A percentile compares a stretch with the other conserved stretches of the same genome.
Conservation (phyloP, 1,140 invertebrate species). For the Papilio machaon region DNA sequence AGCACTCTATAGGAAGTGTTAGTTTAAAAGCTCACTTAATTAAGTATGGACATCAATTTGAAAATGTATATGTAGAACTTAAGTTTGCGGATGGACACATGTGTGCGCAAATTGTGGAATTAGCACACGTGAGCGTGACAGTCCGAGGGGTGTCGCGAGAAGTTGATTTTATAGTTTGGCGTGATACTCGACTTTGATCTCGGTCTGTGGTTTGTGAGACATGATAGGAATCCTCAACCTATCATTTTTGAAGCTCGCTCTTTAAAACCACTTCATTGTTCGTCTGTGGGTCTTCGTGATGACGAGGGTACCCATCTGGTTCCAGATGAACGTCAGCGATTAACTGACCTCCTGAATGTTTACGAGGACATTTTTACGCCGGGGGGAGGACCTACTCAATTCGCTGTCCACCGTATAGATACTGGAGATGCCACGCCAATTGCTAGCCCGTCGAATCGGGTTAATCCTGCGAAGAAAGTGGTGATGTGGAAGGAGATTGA, state of each 20-base stretch:
- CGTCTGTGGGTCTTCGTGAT: too few species aligned
- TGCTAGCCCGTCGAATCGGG: not conserved
- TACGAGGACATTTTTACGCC: slow-evolving; percentile 36
- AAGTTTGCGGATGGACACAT: slow-evolving; percentile 37
- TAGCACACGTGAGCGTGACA: slow-evolving; percentile 38
- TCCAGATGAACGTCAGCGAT: slow-evolving; percentile 10
- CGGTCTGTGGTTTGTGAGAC: slow-evolving; percentile 29
- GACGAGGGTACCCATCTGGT: slow-evolving; percentile 29
- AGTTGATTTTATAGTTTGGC: slow-evolving; percentile 42
- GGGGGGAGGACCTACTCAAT: slow-evolving; percentile 32
- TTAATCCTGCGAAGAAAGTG: too few species aligned
- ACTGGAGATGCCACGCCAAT: slow-evolving; percentile 42
- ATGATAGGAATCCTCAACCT: slow-evolving; percentile 1
- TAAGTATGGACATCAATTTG: slow-evolving; percentile 41
- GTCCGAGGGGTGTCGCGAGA: slow-evolving; percentile 26
- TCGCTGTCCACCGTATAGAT: slow-evolving; percentile 42
- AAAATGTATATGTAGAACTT: slow-evolving; percentile 36
- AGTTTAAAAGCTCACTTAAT: slow-evolving; percentile 37
- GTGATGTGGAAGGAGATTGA: too few species aligned
- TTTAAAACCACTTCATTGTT: too few species aligned
- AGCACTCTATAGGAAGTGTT: slow-evolving; percentile 43
- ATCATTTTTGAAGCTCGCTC: not conserved
- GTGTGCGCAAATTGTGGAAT: slow-evolving; percentile 36
- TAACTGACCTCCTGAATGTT: slow-evolving; percentile 24
- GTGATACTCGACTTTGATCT: slow-evolving; percentile 42